phyloP scores from a whole-genome alignment of 2,113 vertebrate species.

The Eublepharis macularius region DNA sequence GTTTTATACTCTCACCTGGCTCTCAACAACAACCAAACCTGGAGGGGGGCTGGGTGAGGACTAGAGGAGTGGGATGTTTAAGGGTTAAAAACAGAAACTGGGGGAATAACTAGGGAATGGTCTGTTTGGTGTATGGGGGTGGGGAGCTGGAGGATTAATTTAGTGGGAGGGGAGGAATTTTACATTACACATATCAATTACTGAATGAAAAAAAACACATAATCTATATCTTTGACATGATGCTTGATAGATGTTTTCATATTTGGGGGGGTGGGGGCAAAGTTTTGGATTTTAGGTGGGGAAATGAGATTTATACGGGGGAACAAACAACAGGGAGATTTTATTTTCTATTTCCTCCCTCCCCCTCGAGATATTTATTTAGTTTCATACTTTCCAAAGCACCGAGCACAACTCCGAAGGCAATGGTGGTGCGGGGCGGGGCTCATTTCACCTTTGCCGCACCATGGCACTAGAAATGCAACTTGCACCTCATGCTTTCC shows the following conservation, averaged over 20 bases:
- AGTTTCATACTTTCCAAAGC: not conserved
- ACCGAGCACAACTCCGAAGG: not conserved
- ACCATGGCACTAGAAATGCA: not conserved
- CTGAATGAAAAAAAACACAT: slow-evolving; percentile 33
- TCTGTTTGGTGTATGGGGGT: not conserved
- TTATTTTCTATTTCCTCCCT: slow-evolving; percentile 20
- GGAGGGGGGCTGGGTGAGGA: not conserved
- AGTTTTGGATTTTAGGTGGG: slow-evolving; percentile 2
- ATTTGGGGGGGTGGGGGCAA: not conserved
- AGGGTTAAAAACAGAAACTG: not conserved
- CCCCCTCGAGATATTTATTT: not conserved
- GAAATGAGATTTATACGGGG: not conserved
- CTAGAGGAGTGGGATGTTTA: not conserved
- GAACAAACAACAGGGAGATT: not conserved
- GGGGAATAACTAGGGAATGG: not conserved
- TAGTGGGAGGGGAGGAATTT: not conserved
- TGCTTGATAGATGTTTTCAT: slow-evolving; percentile 36
- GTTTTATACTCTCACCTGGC: not conserved
- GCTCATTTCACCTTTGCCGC: not conserved
- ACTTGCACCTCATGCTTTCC: not conserved
- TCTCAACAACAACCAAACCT: not conserved
- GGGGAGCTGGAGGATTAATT: not conserved
- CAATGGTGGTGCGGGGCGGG: not conserved
- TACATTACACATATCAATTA: slow-evolving; percentile 28
- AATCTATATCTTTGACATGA: slow-evolving; percentile 26